Conservation (phyloP, 2,797 vertebrate genomes). For the Rhabdomys pumilio region DNA sequence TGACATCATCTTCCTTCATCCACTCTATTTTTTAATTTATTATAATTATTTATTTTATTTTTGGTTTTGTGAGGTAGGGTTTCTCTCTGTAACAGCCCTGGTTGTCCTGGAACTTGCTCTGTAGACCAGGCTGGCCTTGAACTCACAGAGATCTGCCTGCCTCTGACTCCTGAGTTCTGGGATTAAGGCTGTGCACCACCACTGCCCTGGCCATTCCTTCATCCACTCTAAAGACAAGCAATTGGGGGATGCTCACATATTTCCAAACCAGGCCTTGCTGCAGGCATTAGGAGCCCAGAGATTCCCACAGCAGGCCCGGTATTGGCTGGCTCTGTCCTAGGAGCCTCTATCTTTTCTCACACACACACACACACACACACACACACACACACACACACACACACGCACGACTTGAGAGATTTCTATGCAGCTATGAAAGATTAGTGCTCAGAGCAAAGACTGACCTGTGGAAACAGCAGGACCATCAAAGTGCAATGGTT, state of each 20-base stretch:
- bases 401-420: background rate
- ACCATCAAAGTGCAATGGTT: background rate
- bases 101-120: background rate
- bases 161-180: background rate
- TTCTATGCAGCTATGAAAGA: background rate
- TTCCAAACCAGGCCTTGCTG: constrained; percentile 6
- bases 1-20: background rate
- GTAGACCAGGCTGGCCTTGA: background rate
- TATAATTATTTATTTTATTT: background rate
- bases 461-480: background rate
- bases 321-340: background rate
- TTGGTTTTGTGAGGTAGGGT: background rate
- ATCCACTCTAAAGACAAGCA: constrained; percentile 43
- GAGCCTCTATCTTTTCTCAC: background rate
- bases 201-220: background rate
- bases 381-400: background rate
- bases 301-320: background rate
- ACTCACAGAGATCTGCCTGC: background rate
- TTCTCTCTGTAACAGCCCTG: background rate
- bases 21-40: background rate
- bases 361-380: no score
- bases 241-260: constrained; percentile 21
- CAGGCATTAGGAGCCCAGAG: background rate
- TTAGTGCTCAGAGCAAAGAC: background rate
- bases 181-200: background rate